Evolutionary conservation across 2,888 invertebrate genomes (phyloP).

Genomic region (Athalia cordata): DNA sequence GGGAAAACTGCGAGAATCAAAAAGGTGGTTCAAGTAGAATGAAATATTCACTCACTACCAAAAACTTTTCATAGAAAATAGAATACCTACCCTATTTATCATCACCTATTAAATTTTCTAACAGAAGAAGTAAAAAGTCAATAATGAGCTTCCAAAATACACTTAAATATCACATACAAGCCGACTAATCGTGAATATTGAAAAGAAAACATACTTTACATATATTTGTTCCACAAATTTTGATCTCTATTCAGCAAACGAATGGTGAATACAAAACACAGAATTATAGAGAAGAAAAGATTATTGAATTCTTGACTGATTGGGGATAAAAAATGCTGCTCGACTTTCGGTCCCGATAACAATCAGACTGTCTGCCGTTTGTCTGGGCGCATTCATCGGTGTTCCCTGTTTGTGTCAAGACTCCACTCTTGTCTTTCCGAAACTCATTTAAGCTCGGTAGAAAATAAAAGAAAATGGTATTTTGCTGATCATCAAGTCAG

Average conservation of each 20-base stretch:
- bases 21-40: slow-evolving; percentile 15
- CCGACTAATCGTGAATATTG: too few species aligned
- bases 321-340: neutral
- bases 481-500: too few species aligned
- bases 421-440: slow-evolving; percentile 9
- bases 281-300: too few species aligned
- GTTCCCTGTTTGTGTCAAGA: neutral
- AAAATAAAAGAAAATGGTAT: too few species aligned
- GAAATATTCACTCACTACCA: slow-evolving; percentile 31
- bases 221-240: too few species aligned
- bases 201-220: too few species aligned
- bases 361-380: neutral
- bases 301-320: neutral
- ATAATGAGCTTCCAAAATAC: too few species aligned
- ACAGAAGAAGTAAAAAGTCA: neutral
- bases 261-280: too few species aligned
- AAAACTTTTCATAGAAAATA: slow-evolving; percentile 19
- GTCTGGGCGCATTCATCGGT: neutral
- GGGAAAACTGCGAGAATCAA: slow-evolving; percentile 13
- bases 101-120: too few species aligned
- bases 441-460: slow-evolving; percentile 8
- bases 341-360: neutral
- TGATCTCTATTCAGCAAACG: too few species aligned
- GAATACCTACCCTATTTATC: neutral
- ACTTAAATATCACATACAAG: too few species aligned